Evolutionary conservation across 2,888 invertebrate genomes (phyloP).

Genomic region (Zhengitettix transpicula): DNA sequence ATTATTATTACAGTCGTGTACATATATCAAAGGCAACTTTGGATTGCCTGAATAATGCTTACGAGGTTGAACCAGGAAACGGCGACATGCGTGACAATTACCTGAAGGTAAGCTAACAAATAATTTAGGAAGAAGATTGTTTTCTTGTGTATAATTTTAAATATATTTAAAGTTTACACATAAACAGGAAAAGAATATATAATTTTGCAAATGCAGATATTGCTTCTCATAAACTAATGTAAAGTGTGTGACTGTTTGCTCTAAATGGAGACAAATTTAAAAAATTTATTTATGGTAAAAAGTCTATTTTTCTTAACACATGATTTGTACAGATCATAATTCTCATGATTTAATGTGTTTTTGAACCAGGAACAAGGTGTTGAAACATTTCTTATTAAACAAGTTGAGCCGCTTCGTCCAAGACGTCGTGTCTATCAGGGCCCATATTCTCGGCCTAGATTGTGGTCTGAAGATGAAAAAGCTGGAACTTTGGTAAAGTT

Average conservation of each 20-base stretch:
- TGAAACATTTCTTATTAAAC: slow-evolving; percentile 75
- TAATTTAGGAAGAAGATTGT: too few species aligned
- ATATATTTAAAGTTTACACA: too few species aligned
- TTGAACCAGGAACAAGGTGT: slow-evolving; percentile 51
- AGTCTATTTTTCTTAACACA: too few species aligned
- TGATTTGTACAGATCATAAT: too few species aligned
- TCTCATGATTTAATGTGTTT: neutral
- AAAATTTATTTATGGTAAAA: too few species aligned
- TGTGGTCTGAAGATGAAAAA: slow-evolving; percentile 24
- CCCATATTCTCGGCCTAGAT: slow-evolving; percentile 18
- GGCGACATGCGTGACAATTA: slow-evolving; percentile 71
- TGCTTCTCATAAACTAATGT: too few species aligned
- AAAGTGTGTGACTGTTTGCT: too few species aligned
- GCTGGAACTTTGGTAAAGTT: slow-evolving; percentile 20
- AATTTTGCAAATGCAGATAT: too few species aligned
- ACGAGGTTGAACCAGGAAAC: slow-evolving; percentile 85
- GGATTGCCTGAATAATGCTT: slow-evolving; percentile 68
- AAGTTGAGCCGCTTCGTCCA: slow-evolving; percentile 49
- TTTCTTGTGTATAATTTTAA: too few species aligned
- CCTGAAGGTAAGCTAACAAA: slow-evolving; percentile 34
- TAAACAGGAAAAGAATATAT: too few species aligned
- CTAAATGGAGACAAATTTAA: too few species aligned
- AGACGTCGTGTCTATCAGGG: slow-evolving; percentile 15
- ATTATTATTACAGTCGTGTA: slow-evolving; percentile 49
- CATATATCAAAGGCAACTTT: slow-evolving; percentile 88